Conservation (phyloP, 2,113 vertebrate species). For the Sialia sialis region DNA sequence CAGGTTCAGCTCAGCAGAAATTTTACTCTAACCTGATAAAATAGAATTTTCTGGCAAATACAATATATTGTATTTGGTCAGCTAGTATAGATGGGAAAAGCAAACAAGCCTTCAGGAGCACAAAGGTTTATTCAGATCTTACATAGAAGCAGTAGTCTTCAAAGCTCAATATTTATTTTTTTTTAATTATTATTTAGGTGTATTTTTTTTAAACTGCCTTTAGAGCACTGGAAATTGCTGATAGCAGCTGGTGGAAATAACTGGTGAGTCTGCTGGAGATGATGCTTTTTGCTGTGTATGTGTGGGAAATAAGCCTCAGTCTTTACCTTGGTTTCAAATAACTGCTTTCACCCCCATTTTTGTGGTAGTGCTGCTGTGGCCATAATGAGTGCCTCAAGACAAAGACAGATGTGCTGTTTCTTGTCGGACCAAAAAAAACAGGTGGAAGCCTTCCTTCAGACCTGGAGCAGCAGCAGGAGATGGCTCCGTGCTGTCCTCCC, state of each 20-base stretch:
- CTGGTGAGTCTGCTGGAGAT: not conserved
- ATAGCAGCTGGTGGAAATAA: not conserved
- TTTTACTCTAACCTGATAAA: not conserved
- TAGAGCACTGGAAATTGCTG: not conserved
- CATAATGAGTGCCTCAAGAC: not conserved
- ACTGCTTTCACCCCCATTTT: not conserved
- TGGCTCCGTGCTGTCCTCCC: not conserved
- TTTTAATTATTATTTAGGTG: too few relatives aligned
- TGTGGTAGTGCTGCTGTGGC: not conserved
- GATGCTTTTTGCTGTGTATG: not conserved
- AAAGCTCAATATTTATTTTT: not conserved
- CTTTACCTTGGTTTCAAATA: not conserved
- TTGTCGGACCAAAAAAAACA: not conserved
- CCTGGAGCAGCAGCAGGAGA: not conserved
- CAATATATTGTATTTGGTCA: not conserved
- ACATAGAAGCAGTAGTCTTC: not conserved
- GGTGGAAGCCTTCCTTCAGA: not conserved
- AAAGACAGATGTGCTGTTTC: not conserved
- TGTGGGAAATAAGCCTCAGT: not conserved
- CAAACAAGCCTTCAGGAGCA: not conserved
- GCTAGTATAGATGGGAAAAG: not conserved
- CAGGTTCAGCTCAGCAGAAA: not conserved
- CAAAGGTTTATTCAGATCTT: not conserved
- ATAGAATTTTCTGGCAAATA: not conserved
- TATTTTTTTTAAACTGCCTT: not conserved